Evolutionary conservation across 2,113 vertebrate species (phyloP).

Genomic region (Glaucidium brasilianum): DNA sequence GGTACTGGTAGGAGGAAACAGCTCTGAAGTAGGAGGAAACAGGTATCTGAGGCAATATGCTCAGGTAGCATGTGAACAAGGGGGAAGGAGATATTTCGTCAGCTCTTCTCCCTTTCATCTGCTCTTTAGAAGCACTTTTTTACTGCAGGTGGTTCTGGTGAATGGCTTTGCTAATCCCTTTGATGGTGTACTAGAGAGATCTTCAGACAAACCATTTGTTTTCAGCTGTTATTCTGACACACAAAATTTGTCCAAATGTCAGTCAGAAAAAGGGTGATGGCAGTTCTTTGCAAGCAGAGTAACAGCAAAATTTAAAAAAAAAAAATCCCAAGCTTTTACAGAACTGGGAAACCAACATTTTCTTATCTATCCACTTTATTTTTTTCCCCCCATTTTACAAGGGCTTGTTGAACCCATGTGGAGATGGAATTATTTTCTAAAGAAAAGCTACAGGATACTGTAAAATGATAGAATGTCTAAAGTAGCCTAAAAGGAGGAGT

Average conservation of each 20-base stretch:
- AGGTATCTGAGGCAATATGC: background rate
- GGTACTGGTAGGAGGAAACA: background rate
- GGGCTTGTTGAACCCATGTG: background rate
- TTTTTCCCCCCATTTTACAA: accelerated
- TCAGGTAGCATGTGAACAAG: background rate
- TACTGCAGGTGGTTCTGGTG: background rate
- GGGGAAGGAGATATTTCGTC: background rate
- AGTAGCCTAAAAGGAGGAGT: background rate
- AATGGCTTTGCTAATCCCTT: background rate
- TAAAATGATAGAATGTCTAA: background rate
- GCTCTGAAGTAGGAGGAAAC: background rate
- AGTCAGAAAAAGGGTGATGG: background rate
- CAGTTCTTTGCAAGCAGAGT: background rate
- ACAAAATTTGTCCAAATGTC: background rate
- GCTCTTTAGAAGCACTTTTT: background rate
- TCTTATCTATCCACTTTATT: background rate
- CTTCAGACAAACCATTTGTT: background rate
- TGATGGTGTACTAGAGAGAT: background rate
- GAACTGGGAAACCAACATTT: background rate
- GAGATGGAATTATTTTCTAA: background rate
- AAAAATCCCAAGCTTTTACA: accelerated
- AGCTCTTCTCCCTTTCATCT: background rate
- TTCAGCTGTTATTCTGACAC: background rate
- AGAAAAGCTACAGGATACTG: background rate
- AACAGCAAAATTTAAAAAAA: background rate